Percentiles rank a stretch among this genome's conserved stretches.
phyloP scores from a whole-genome alignment of 2,797 vertebrate genomes.

The Cyprinella venusta region DNA sequence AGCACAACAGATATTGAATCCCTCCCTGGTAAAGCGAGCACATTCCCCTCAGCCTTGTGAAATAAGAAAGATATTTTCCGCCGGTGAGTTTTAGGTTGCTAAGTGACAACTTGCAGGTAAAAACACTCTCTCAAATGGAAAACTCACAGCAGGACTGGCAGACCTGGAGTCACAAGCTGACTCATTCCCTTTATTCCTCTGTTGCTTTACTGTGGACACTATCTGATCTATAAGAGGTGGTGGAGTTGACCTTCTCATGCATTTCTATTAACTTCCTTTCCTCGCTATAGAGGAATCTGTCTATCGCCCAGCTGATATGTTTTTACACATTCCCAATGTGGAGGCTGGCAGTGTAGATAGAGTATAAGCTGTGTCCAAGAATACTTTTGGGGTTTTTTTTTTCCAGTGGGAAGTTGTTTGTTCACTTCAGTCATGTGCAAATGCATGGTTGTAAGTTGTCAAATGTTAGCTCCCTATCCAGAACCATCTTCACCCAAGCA shows the following conservation, averaged over 20 bases:
- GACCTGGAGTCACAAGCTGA: slow-evolving; percentile 29
- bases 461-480: neutral
- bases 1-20: slow-evolving; percentile 9
- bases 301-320: neutral
- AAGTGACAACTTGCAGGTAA: slow-evolving; percentile 47
- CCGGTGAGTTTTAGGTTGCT: slow-evolving; percentile 33
- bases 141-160: slow-evolving; percentile 41
- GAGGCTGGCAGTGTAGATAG: neutral
- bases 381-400: neutral
- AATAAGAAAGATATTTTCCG: slow-evolving; percentile 18
- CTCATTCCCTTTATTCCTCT: slow-evolving; percentile 46
- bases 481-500: neutral
- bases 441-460: neutral
- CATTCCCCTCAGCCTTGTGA: neutral
- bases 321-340: slow-evolving; percentile 10
- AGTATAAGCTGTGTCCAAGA: neutral
- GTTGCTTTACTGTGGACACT: slow-evolving; percentile 15
- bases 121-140: slow-evolving; percentile 49
- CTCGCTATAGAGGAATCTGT: slow-evolving; percentile 27
- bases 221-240: slow-evolving; percentile 47
- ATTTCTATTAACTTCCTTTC: slow-evolving; percentile 54
- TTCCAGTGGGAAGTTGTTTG: neutral
- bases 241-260: slow-evolving; percentile 50
- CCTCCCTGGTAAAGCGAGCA: neutral
- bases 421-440: neutral